A percentile compares a stretch with the other conserved stretches of the same genome.
phyloP scores from a whole-genome alignment of 2,888 invertebrate genomes.

The Gortyna flavago region DNA sequence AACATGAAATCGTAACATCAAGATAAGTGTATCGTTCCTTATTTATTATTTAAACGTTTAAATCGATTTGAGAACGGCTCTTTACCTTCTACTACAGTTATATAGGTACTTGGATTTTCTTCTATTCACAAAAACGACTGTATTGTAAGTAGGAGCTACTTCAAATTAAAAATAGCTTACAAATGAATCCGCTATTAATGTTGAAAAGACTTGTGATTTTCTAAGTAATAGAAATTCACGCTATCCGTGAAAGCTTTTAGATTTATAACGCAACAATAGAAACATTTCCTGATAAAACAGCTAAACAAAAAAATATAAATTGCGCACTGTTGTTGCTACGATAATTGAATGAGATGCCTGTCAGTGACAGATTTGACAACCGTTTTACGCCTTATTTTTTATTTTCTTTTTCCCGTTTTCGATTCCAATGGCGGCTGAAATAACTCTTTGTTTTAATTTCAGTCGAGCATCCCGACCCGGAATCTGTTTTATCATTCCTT shows the following conservation, averaged over 20 bases:
- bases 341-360: conserved; percentile 69
- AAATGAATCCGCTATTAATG: neutral
- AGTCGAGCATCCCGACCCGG: conserved; percentile 44
- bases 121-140: neutral
- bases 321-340: conserved; percentile 61
- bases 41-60: conserved; percentile 39
- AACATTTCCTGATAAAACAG: conserved; percentile 47
- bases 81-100: neutral
- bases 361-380: conserved; percentile 69
- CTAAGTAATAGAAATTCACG: conserved; percentile 2
- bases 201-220: neutral
- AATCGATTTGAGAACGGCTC: conserved; percentile 12
- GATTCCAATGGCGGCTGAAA: conserved; percentile 56
- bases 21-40: conserved; percentile 32
- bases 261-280: conserved; percentile 43
- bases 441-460: conserved; percentile 66
- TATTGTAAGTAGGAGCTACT: neutral
- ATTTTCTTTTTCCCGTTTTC: conserved; percentile 63
- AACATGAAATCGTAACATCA: conserved; percentile 30
- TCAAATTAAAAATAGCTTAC: conserved; percentile 6
- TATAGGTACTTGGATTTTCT: neutral
- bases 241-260: conserved; percentile 50
- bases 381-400: conserved; percentile 68
- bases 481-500: conserved; percentile 57
- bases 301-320: conserved; percentile 58